phyloP scores from a whole-genome alignment of 2,888 invertebrate genomes.

The Chymomyza fuscimana region DNA sequence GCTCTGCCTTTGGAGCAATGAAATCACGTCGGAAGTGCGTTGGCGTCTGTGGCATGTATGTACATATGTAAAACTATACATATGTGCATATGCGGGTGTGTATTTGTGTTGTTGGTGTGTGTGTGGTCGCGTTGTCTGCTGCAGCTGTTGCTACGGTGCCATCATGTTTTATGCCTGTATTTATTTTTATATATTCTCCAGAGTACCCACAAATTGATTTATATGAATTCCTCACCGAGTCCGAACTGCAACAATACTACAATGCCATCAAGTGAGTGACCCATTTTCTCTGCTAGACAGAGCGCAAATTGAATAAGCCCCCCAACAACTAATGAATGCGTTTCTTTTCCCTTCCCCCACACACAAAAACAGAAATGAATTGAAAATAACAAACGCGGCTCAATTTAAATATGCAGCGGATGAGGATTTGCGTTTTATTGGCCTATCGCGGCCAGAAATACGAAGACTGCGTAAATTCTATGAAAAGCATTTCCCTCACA shows the following conservation, averaged over 20 bases:
- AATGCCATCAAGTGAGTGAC: constrained; percentile 85
- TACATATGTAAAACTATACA: background rate
- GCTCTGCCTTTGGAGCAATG: constrained; percentile 38
- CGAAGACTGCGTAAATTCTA: constrained; percentile 95
- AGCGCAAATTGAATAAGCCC: constrained; percentile 35
- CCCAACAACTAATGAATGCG: constrained; percentile 1
- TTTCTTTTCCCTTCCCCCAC: constrained; percentile 58
- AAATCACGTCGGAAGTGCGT: constrained; percentile 51
- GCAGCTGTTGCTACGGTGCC: constrained; percentile 51
- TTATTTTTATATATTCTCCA: constrained; percentile 64
- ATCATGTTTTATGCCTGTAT: constrained; percentile 44
- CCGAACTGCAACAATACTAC: constrained; percentile 96
- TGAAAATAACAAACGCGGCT: constrained; percentile 92
- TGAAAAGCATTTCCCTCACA: constrained; percentile 95
- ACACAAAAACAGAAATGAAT: constrained; percentile 88
- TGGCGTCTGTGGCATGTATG: constrained; percentile 42
- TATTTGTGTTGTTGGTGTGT: background rate
- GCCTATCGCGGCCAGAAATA: constrained; percentile 97
- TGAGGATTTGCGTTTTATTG: constrained; percentile 94
- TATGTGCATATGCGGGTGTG: background rate
- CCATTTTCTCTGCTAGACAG: constrained; percentile 2
- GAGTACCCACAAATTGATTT: constrained; percentile 82
- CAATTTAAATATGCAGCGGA: constrained; percentile 97
- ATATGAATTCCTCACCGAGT: constrained; percentile 95
- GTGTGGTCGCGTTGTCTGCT: constrained; percentile 37